phyloP scores from a whole-genome alignment of 2,113 vertebrate genomes.

The Cyanoliseus patagonus region DNA sequence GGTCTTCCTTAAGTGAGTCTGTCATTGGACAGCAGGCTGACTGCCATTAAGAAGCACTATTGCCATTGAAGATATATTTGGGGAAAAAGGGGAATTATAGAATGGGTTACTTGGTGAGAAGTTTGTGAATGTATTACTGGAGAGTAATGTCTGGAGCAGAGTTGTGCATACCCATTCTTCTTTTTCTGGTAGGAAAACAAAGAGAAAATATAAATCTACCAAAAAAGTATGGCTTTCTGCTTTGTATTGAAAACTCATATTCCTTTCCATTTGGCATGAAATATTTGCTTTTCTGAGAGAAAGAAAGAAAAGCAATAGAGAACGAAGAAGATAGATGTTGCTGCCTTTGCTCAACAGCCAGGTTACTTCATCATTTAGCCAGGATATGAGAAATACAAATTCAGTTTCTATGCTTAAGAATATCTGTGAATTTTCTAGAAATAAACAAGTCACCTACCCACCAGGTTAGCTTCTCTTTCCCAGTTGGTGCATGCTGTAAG shows the following conservation, averaged over 20 bases:
- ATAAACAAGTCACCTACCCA: not conserved
- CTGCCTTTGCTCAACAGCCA: not conserved
- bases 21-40: not conserved
- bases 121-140: not conserved
- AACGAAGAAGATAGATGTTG: conserved; percentile 2
- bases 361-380: conserved; percentile 30
- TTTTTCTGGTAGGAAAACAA: not conserved
- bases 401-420: not conserved
- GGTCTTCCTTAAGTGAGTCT: not conserved
- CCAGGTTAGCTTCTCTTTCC: not conserved
- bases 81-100: not conserved
- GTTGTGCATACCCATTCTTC: not conserved
- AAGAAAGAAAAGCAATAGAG: not conserved
- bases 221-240: not conserved
- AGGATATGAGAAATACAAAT: not conserved
- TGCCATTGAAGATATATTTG: conserved; percentile 1
- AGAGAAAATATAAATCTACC: not conserved
- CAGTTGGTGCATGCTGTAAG: rapidly evolving
- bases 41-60: not conserved
- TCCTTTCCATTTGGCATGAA: conserved; percentile 4
- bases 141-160: not conserved
- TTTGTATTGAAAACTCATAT: not conserved
- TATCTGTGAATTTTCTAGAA: conserved; percentile 12
- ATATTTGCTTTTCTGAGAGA: conserved; percentile 20
- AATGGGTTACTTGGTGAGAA: not conserved